phyloP scores from a whole-genome alignment of 2,888 invertebrate species.

The Tribolium freemani region DNA sequence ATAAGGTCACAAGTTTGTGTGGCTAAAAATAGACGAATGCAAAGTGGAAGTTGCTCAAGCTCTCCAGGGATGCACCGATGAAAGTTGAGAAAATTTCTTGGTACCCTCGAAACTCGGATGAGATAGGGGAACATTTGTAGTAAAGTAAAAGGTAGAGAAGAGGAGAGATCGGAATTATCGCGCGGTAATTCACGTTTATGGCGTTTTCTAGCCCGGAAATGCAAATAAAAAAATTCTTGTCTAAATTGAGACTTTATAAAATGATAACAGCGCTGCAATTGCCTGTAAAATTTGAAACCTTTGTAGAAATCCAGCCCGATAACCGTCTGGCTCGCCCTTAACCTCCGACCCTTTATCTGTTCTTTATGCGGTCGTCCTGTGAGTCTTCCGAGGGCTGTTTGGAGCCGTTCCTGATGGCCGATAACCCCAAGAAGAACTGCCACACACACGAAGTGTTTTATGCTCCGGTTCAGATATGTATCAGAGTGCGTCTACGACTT shows the following conservation, averaged over 20 bases:
- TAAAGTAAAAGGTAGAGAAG: conserved; percentile 24
- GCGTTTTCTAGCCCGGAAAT: neutral
- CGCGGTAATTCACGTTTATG: conserved; percentile 10
- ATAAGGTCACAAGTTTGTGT: conserved; percentile 24
- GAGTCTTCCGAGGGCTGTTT: conserved; percentile 47
- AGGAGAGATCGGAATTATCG: conserved; percentile 17
- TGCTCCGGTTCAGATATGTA: conserved; percentile 55
- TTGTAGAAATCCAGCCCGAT: conserved; percentile 44
- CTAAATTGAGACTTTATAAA: too few relatives aligned
- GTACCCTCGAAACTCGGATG: conserved; percentile 24
- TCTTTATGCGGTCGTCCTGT: conserved; percentile 51
- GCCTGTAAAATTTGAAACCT: neutral
- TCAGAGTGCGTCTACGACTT: conserved; percentile 41
- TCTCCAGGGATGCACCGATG: conserved; percentile 18
- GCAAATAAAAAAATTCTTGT: neutral
- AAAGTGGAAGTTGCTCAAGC: conserved; percentile 3
- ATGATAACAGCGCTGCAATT: neutral
- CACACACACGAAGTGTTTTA: conserved; percentile 53
- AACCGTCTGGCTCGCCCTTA: conserved; percentile 49
- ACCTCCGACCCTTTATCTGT: conserved; percentile 57
- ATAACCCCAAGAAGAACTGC: conserved; percentile 54
- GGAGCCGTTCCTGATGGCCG: conserved; percentile 51
- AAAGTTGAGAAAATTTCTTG: conserved; percentile 21
- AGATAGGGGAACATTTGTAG: conserved; percentile 22
- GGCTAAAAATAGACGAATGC: neutral